Base-by-base conservation (phyloP, 2,888 invertebrate species). In the Ochropacha duplaris region DNA sequence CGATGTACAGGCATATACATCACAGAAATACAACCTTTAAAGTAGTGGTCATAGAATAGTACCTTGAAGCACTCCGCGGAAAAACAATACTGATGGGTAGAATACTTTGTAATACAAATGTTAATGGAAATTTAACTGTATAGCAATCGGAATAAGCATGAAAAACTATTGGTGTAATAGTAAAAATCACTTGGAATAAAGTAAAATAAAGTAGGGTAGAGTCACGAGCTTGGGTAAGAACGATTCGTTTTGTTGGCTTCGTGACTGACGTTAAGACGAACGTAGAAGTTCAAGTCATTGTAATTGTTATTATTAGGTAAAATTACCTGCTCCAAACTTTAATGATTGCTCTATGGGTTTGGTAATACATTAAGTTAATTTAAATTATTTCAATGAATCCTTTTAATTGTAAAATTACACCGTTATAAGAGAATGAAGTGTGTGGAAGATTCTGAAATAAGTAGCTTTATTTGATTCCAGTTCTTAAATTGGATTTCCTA, bases 171-270 rank as follows among this genome's bases (percentile, higher is more conserved):
- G 56, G 31, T 57, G 60, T 54, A 51, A 54, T 49, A 12, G 34
- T 59, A 65, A 62, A 74, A 65, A 57, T 66, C 64, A 68, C 68
- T 64, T 70, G 68, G 65, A 74, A 66, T 66, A 68, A 66, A 68
- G 68, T 76, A 80, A 84, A 84, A 80, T 83, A 84, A 86, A 84
- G 82, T 85, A 80, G 86, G 80, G 76, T 64, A 75, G 73, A 74
- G 77, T 86, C 87, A 86, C 86, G 87, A 83, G 73, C 74, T 71
- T 68, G 68, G 64, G 72, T 69, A 62, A 66, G 67, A 76, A 70
- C 74, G 72, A 75, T 78, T 79, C 66, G 51, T 71, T 69, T 78
- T 75, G 77, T 81, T 75, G 67, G 58, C 69, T 61, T 78, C 87
- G 85, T 87, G 86, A 84, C 74, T 4, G 60, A 59, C 61, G 71